phyloP scores from a whole-genome alignment of 1,140 invertebrate genomes.

The Homalodisca vitripennis region DNA sequence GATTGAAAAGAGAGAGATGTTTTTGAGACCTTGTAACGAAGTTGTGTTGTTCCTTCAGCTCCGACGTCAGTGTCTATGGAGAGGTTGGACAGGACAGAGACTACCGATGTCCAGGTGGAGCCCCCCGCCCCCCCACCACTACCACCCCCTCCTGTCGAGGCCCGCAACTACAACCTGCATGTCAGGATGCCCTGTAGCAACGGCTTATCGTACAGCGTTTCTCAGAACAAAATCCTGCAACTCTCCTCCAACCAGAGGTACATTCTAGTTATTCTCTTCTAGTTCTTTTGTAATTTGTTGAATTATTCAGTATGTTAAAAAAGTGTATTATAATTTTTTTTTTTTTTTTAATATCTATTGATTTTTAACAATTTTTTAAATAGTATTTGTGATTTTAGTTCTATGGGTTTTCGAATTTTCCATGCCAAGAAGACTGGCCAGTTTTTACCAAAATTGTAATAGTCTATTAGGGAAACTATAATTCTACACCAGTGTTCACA shows the following conservation, averaged over 20 bases:
- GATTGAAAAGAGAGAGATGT: slow-evolving; percentile 9
- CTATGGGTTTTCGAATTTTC: too few relatives aligned
- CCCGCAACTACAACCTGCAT: slow-evolving; percentile 56
- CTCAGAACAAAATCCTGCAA: slow-evolving; percentile 83
- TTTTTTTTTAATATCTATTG: too few relatives aligned
- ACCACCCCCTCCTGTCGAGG: slow-evolving; percentile 45
- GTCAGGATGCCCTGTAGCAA: slow-evolving; percentile 79
- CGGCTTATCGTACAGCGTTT: slow-evolving; percentile 83
- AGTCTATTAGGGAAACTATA: too few relatives aligned
- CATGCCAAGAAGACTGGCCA: too few relatives aligned
- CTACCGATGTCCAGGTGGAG: slow-evolving; percentile 1
- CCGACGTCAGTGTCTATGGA: slow-evolving; percentile 53
- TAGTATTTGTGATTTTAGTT: too few relatives aligned
- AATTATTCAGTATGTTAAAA: too few relatives aligned
- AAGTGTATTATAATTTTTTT: too few relatives aligned
- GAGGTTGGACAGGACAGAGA: slow-evolving; percentile 49
- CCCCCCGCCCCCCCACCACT: slow-evolving; percentile 32
- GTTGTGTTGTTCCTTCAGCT: slow-evolving; percentile 43
- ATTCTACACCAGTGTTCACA: too few relatives aligned
- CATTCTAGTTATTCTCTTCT: too few relatives aligned
- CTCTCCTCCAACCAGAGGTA: slow-evolving; percentile 49
- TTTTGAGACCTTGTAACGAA: background rate
- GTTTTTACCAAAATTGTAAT: too few relatives aligned
- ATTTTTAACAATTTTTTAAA: too few relatives aligned
- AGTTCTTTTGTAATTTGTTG: too few relatives aligned